Percentiles rank a stretch among this genome's conserved stretches.
Evolutionary conservation across 2,113 vertebrate genomes (phyloP).

Genomic region (Hemiscyllium ocellatum): DNA sequence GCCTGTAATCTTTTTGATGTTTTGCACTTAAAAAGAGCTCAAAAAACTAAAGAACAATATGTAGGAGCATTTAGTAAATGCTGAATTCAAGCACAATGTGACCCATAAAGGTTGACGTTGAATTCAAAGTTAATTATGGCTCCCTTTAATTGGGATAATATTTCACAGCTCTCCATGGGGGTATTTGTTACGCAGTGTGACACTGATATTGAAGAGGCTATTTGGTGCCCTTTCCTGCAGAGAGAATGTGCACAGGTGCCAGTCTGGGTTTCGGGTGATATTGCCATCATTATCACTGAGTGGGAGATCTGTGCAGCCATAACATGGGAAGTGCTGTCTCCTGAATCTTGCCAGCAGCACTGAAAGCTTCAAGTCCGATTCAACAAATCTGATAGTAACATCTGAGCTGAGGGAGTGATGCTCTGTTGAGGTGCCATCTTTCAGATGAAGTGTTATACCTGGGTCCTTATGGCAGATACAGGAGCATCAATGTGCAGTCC

Average conservation of each 20-base stretch:
- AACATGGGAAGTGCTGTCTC: not conserved
- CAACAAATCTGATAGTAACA: not conserved
- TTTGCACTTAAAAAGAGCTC: not conserved
- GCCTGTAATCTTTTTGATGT: conserved; percentile 1
- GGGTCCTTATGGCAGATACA: not conserved
- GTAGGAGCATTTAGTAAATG: not conserved
- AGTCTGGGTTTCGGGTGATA: not conserved
- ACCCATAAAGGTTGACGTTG: not conserved
- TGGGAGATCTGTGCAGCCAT: not conserved
- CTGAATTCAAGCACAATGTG: not conserved
- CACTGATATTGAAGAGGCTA: not conserved
- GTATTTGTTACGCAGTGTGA: not conserved
- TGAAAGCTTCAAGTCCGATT: not conserved
- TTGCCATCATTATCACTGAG: not conserved
- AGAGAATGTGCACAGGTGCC: not conserved
- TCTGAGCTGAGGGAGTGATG: not conserved
- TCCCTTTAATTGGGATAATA: not conserved
- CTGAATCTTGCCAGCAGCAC: not conserved
- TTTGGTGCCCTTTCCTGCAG: not conserved
- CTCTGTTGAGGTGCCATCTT: not conserved
- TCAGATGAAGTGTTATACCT: not conserved
- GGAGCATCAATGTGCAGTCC: too few relatives aligned
- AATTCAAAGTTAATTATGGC: conserved; percentile 2
- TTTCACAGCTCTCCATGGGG: not conserved
- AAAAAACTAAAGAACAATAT: not conserved